These are phyloP conservation scores for Paraescarpia echinospica DNA, from an alignment of 1,140 invertebrate genomes.

Conservation along the genomic window DNA sequence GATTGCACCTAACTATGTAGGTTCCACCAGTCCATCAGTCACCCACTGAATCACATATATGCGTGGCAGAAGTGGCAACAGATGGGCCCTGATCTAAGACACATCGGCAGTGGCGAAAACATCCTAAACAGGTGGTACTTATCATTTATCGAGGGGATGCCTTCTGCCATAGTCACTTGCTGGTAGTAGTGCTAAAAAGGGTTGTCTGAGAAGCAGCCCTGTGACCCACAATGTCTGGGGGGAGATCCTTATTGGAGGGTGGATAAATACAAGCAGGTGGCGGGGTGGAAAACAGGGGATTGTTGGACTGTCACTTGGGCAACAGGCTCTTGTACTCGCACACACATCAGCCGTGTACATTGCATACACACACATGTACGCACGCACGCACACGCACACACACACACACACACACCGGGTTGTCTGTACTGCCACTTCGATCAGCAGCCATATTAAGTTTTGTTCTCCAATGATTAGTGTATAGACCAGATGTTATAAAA, in stretches of 20 bases:
- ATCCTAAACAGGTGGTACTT: neutral
- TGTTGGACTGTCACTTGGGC: too few relatives aligned
- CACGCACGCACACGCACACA: too few relatives aligned
- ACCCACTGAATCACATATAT: neutral
- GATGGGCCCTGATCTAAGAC: neutral
- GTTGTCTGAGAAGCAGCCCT: neutral
- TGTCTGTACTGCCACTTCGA: too few relatives aligned
- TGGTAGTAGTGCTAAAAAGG: neutral
- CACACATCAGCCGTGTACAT: too few relatives aligned
- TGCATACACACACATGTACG: too few relatives aligned
- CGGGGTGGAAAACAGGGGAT: too few relatives aligned
- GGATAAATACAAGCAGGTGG: neutral
- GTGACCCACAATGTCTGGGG: neutral
- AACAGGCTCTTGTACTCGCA: too few relatives aligned
- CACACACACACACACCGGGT: too few relatives aligned
- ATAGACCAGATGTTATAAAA: too few relatives aligned
- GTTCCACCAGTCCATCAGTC: neutral
- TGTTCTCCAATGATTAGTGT: too few relatives aligned
- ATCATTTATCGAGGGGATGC: neutral
- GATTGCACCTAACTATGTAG: neutral
- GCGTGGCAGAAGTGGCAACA: neutral
- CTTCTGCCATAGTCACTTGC: neutral
- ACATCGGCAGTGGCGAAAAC: neutral
- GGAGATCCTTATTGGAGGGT: neutral
- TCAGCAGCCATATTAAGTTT: too few relatives aligned